Evolutionary conservation across 2,797 vertebrate species (phyloP), one percentile per base, ranked within the genome.

Genomic region (Syngnathus rostellatus): DNA sequence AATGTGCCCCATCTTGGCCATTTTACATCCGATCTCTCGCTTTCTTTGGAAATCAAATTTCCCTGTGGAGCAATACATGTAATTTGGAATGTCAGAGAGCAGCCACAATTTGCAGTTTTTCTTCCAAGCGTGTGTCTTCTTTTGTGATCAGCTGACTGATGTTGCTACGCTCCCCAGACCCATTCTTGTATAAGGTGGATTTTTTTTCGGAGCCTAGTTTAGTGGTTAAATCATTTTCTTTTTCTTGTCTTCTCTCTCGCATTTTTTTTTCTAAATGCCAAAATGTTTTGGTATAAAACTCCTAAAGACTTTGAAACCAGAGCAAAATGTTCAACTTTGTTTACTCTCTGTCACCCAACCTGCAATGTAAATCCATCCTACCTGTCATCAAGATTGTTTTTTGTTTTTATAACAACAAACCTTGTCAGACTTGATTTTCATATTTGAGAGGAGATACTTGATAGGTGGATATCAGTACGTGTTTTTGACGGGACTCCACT

Each of bases 1-100:
- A 83, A 82, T 81, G 79, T 79, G 73, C 72, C 58, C 81, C 81
- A 75, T 84, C 80, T 83, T 81, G 82, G 62, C 82, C 83, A 72
- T 84, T 84, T 81, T 63, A 72, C 48, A 39, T 19, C 16, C 40
- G 38, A 64, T 53, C 17, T 70, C 11, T 65, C 72, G 72, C 64
- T 84, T 81, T 78, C 76, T 82, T 85, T 77, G 78, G 66, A 71
- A 75, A 72, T 71, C 55, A 77, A 79, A 84, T 84, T 83, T 84
- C 81, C 79, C 81, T 46, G 72, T 3, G 68, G 80, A 81, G 74
- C 79, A 73, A 84, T 85, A 79, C 73, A 73, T 61, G 73, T 68
- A 50, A 70, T 75, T 71, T 67, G 60, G 67, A 77, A 77, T 64
- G 73, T 73, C 70, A 61, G 72, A 64, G 67, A 72, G 55, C 55